Evolutionary conservation across 2,888 invertebrate species (phyloP).

Genomic region (Crematogaster levior): DNA sequence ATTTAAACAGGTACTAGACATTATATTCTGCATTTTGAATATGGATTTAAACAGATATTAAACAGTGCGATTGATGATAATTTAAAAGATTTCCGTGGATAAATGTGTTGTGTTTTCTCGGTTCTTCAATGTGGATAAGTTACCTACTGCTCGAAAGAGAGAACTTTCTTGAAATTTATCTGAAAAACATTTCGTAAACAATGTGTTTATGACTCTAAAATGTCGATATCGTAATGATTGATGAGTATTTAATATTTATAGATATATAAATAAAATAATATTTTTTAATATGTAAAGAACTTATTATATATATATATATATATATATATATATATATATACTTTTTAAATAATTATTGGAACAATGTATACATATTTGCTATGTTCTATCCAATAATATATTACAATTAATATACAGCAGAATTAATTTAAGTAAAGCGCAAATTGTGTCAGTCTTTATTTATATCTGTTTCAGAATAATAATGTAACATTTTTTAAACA

Average conservation of each 20-base stretch:
- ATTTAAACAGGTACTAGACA: constrained; percentile 17
- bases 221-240: constrained; percentile 58
- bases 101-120: not conserved
- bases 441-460: not conserved
- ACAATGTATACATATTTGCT: not conserved
- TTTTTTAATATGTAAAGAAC: not conserved
- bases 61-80: constrained; percentile 41
- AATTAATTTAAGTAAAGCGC: not conserved
- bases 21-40: not conserved
- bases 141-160: constrained; percentile 69
- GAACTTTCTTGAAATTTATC: not conserved
- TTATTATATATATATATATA: too few relatives aligned
- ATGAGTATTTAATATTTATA: not conserved
- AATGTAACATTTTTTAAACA: constrained; percentile 74
- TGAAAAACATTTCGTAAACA: not conserved
- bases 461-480: constrained; percentile 78
- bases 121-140: constrained; percentile 73
- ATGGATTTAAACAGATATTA: constrained; percentile 13
- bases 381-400: not conserved
- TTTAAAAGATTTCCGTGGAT: constrained; percentile 13
- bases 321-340: too few relatives aligned
- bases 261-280: not conserved
- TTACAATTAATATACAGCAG: not conserved
- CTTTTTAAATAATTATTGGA: not conserved
- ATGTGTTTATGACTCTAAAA: constrained; percentile 1